Evolutionary conservation across 2,888 invertebrate species (phyloP), one percentile per base, ranked within the genome.

Genomic region (Oligia strigilis): DNA sequence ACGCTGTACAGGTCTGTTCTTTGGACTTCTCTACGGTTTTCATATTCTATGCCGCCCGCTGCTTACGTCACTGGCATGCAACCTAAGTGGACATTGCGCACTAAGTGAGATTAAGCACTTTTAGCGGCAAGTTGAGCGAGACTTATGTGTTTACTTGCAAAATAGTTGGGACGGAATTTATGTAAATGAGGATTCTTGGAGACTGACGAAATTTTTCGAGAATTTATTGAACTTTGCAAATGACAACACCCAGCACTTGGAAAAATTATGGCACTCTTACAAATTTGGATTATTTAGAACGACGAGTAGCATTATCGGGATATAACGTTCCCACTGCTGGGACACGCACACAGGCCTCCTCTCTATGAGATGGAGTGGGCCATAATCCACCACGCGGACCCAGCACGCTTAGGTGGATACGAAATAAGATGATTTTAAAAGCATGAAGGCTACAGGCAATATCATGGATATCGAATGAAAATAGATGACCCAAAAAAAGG

Each of bases 51-150:
- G 80, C 3, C 65, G 1, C n/a, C n/a, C n/a, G n/a, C 43, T 49
- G 14, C 23, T 84, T 84, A 81, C 86, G 81, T 84, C 84, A 84
- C 65, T 23, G 71, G 77, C 67, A 86, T 86, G 74, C 74, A 77
- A 75, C 36, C 55, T 81, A 85, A 89, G 83, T 88, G 88, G 81
- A 88, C 88, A 87, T 88, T 88, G 85, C 87, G 49, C 74, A 88
- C 75, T 84, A 77, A 82, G 82, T 77, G 60, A 80, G 85, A 86
- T 89, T 86, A 87, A 87, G 81, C 80, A 82, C 74, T 82, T 69
- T 83, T 82, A 80, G 75, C 73, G 66, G 72, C 69, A 65, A 74
- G 69, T 82, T 82, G 72, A 81, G 76, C 76, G 74, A 79, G 70
- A 82, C 74, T 80, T 80, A 79, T 72, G 79, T 75, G 72, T 62